phyloP scores from a whole-genome alignment of 2,797 vertebrate species.

The Chromis chromis region DNA sequence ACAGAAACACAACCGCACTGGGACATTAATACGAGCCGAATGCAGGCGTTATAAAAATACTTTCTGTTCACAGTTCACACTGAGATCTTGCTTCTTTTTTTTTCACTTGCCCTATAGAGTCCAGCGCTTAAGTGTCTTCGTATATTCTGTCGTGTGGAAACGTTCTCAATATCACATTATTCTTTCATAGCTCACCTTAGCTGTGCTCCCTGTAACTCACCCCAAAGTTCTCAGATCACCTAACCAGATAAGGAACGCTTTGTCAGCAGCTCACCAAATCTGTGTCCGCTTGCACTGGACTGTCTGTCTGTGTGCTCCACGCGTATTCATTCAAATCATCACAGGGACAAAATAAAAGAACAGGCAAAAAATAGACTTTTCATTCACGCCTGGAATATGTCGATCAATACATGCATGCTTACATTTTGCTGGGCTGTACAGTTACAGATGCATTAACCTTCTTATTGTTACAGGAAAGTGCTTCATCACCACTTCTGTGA shows the following conservation, averaged over 20 bases:
- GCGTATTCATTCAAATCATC: conserved; percentile 51
- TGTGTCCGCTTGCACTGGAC: conserved; percentile 65
- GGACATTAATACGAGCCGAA: conserved; percentile 20
- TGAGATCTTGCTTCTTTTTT: conserved; percentile 8
- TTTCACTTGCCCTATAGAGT: conserved; percentile 31
- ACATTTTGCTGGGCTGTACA: not conserved
- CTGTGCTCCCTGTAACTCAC: conserved; percentile 80
- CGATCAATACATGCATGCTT: not conserved
- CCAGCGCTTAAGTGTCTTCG: conserved; percentile 46
- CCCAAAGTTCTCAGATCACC: conserved; percentile 86
- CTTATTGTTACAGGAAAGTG: not conserved
- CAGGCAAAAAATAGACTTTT: conserved; percentile 1
- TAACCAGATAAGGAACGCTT: conserved; percentile 82
- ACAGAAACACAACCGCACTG: conserved; percentile 19
- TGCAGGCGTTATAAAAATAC: conserved; percentile 14
- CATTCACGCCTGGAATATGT: conserved; percentile 21
- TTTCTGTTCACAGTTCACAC: conserved; percentile 31
- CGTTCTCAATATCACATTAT: conserved; percentile 87
- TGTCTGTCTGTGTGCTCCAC: conserved; percentile 31
- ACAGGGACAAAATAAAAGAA: not conserved
- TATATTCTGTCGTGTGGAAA: conserved; percentile 71
- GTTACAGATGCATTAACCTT: not conserved
- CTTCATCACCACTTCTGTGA: not conserved
- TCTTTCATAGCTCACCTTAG: conserved; percentile 85
- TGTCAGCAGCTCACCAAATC: conserved; percentile 77